Base-by-base conservation (phyloP, 2,888 invertebrate species). In the Elmis aenea region DNA sequence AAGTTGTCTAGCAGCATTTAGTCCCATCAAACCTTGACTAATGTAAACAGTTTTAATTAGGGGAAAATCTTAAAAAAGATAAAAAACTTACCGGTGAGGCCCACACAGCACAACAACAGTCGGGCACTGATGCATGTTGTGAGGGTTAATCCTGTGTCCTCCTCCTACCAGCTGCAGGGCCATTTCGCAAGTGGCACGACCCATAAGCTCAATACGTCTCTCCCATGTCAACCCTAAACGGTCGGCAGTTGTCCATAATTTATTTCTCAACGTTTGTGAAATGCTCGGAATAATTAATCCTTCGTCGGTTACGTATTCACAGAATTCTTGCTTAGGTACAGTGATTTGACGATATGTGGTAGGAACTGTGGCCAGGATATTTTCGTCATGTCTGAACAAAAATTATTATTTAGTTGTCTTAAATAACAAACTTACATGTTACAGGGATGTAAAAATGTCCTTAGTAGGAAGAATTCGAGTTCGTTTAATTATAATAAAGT, bases 51-150 rank as follows among this genome's bases (percentile, higher is more conserved):
- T 5, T 39, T 12, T 27, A 33, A 28, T 25, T n/a, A 23, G 13
- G 11, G 15, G 22, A 8, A 23, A 8, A 21, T 11, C 18, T n/a
- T 18, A 16, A 27, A 21, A 39, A 10, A 36, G 16, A 13, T 26
- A 6, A 11, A 33, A 26, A 31, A 25, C 15, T 58, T 74, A 73
- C 58, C 73, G 72, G 65, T 85, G 82, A 15, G 83, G 74, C 28
- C 80, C 81, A 51, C 79, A 81, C 55, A 91, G 72, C 42, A 85
- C 79, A 34, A 83, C 84, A 28, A 88, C 86, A 26, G 77, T 77
- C 33, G 92, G 92, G 74, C 81, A 77, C 69, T 93, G 93, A 70
- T 93, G 93, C 44, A 82, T 81, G 68, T 93, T 93, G 55, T 84
- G 80, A 26, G 90, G 84, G 61, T 85, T 88, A 36, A 92, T 72